phyloP scores from a whole-genome alignment of 2,888 invertebrate species.

The Nipponacmea schrenckii region DNA sequence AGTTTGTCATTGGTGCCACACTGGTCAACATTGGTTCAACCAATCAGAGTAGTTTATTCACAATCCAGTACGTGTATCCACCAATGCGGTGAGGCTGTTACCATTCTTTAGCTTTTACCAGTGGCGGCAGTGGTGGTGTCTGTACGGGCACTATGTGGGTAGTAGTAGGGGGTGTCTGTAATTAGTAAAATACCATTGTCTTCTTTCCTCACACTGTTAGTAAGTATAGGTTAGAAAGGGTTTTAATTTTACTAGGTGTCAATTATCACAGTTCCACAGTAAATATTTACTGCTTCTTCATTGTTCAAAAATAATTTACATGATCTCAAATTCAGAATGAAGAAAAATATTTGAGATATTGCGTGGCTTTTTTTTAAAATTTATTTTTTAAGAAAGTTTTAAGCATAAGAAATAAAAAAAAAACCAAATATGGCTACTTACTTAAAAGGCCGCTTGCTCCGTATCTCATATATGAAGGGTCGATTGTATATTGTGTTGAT shows the following conservation, averaged over 20 bases:
- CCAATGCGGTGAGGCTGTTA: too few relatives aligned
- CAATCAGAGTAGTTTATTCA: too few relatives aligned
- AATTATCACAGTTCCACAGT: too few relatives aligned
- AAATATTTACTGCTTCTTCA: too few relatives aligned
- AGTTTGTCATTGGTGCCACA: too few relatives aligned
- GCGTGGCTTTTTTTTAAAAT: too few relatives aligned
- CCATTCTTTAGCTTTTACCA: conserved; percentile 10
- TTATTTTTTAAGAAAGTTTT: background rate
- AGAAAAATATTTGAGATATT: too few relatives aligned
- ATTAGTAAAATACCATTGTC: conserved; percentile 19
- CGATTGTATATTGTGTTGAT: conserved; percentile 37
- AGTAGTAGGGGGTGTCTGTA: conserved; percentile 32
- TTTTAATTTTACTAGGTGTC: background rate
- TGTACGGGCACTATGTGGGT: conserved; percentile 31
- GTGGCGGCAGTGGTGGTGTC: conserved; percentile 21
- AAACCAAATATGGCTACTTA: conserved; percentile 30
- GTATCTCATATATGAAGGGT: conserved; percentile 43
- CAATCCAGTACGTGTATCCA: too few relatives aligned
- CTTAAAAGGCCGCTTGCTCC: conserved; percentile 44
- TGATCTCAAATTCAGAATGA: too few relatives aligned
- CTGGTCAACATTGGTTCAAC: too few relatives aligned
- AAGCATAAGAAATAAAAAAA: background rate
- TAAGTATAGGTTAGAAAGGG: conserved; percentile 1
- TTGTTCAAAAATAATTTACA: too few relatives aligned
- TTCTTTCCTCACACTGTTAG: conserved; percentile 9